Percentiles rank a stretch among this genome's conserved stretches.
Conservation (phyloP, 2,113 vertebrate species). For the Sigmodon hispidus region DNA sequence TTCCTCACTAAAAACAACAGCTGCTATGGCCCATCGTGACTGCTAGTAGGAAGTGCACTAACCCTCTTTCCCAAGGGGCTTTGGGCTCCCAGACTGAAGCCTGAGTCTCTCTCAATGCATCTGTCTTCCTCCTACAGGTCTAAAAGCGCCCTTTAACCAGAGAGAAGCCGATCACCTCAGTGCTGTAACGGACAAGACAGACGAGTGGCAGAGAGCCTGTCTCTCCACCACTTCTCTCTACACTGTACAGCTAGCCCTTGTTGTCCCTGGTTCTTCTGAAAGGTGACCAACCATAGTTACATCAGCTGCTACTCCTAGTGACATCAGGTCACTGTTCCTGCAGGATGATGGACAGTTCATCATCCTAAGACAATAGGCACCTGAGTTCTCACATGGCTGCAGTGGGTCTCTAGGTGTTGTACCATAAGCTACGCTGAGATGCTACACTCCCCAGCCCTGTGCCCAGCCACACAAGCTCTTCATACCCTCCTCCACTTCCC, state of each 20-base stretch:
- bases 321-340: not conserved
- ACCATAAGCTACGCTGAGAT: slow-evolving; percentile 4
- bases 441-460: not conserved
- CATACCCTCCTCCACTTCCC: not conserved
- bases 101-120: not conserved
- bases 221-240: not conserved
- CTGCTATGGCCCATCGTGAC: not conserved
- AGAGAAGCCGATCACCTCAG: slow-evolving; percentile 4
- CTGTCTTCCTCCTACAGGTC: slow-evolving; percentile 56
- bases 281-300: slow-evolving; percentile 2
- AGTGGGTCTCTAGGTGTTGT: not conserved
- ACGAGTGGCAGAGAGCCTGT: not conserved
- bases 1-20: not conserved
- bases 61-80: not conserved
- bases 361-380: not conserved
- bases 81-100: not conserved
- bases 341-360: not conserved
- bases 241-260: not conserved
- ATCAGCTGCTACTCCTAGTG: slow-evolving; percentile 40
- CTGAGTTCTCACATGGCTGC: not conserved
- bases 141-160: slow-evolving; percentile 21
- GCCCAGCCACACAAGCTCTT: slow-evolving; percentile 3
- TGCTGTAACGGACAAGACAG: not conserved
- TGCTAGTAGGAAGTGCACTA: not conserved
- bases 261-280: slow-evolving; percentile 43